A percentile compares a stretch with the other conserved stretches of the same genome.
These are phyloP conservation scores for Brachionus plicatilis DNA, from an alignment of 1,140 invertebrate species.

Conservation along the genomic window DNA sequence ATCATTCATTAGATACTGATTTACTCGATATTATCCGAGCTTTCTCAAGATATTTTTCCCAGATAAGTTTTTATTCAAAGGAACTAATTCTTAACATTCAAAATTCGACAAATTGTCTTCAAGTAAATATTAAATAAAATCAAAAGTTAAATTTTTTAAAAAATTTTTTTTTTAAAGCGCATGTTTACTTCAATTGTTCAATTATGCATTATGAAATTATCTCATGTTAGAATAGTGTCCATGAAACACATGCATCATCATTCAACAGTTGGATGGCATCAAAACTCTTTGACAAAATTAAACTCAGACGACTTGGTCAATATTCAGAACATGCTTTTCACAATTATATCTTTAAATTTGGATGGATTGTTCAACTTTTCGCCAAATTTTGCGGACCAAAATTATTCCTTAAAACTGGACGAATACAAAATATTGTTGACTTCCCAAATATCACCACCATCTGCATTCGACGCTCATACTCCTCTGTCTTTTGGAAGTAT, in stretches of 20 bases:
- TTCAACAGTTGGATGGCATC: background rate
- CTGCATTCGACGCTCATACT: slow-evolving; percentile 12
- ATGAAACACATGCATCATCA: slow-evolving; percentile 3
- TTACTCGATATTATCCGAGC: background rate
- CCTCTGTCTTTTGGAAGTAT: slow-evolving; percentile 33
- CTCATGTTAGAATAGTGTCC: slow-evolving; percentile 7
- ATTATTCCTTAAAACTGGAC: background rate
- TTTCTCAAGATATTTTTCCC: slow-evolving; percentile 11
- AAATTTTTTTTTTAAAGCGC: background rate
- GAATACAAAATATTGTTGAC: background rate
- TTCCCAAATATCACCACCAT: slow-evolving; percentile 25
- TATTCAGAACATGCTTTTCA: slow-evolving; percentile 21
- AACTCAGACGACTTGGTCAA: background rate
- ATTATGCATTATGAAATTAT: slow-evolving; percentile 26
- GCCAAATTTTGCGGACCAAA: background rate
- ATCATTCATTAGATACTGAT: slow-evolving; percentile 8
- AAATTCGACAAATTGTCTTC: background rate
- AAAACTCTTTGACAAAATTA: slow-evolving; percentile 8
- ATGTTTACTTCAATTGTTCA: slow-evolving; percentile 4
- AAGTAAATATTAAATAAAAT: background rate
- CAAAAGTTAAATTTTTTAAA: background rate
- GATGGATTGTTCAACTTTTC: background rate
- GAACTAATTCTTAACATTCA: background rate
- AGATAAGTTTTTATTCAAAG: slow-evolving; percentile 12
- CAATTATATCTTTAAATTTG: background rate